Evolutionary conservation across 2,888 invertebrate genomes (phyloP).

Genomic region (Drosophila mercatorum): DNA sequence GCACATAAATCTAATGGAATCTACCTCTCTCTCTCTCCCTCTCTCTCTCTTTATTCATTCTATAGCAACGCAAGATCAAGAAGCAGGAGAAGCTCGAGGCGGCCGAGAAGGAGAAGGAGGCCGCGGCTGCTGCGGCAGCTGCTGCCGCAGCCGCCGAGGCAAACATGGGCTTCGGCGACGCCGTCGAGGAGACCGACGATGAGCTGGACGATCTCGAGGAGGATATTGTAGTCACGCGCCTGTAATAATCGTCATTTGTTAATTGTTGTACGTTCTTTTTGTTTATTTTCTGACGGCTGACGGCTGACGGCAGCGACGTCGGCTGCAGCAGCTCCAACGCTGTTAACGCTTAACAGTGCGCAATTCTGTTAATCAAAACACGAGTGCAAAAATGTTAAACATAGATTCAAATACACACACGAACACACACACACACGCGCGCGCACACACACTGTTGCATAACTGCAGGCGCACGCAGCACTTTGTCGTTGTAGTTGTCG

Average conservation of each 20-base stretch:
- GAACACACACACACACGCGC: background rate
- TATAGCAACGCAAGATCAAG: slow-evolving; percentile 89
- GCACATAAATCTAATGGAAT: background rate
- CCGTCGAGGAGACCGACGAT: slow-evolving; percentile 92
- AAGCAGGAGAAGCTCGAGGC: slow-evolving; percentile 87
- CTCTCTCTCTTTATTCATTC: slow-evolving; percentile 12
- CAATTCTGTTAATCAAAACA: slow-evolving; percentile 31
- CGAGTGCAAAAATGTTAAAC: slow-evolving; percentile 20
- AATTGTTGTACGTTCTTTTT: slow-evolving; percentile 61
- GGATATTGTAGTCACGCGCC: slow-evolving; percentile 93
- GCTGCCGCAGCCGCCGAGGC: slow-evolving; percentile 84
- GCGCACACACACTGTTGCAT: slow-evolving; percentile 50
- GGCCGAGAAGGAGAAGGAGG: slow-evolving; percentile 87
- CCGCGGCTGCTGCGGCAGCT: slow-evolving; percentile 88
- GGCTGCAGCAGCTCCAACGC: slow-evolving; percentile 42
- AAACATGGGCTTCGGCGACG: slow-evolving; percentile 64
- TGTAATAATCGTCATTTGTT: slow-evolving; percentile 85
- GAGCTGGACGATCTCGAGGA: slow-evolving; percentile 95
- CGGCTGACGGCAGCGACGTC: slow-evolving; percentile 18
- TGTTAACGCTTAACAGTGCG: slow-evolving; percentile 32
- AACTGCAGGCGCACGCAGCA: slow-evolving; percentile 50
- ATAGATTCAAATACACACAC: slow-evolving; percentile 15
- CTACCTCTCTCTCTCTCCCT: background rate
- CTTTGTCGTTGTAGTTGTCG: slow-evolving; percentile 56
- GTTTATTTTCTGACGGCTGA: slow-evolving; percentile 44